These are phyloP conservation scores for Capreolus pygargus DNA, from an alignment of 2,113 vertebrate species.

Conservation along the genomic window DNA sequence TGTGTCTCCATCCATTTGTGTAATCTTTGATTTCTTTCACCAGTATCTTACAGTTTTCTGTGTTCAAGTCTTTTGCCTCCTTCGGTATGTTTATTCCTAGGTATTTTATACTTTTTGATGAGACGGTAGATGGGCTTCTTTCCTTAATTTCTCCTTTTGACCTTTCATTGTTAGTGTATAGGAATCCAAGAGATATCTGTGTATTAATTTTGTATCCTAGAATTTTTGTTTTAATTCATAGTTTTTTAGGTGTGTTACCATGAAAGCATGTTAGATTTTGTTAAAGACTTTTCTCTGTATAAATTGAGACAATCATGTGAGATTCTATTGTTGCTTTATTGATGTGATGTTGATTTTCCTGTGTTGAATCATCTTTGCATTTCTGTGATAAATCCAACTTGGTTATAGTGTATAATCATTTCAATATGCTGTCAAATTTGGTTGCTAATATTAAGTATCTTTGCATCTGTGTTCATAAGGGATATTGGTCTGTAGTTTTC, in stretches of 20 bases:
- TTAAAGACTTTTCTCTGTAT: not conserved
- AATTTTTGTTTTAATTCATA: not conserved
- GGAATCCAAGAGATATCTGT: not conserved
- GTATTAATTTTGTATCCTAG: not conserved
- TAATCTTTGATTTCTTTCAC: not conserved
- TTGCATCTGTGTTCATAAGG: not conserved
- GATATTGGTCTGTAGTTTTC: not conserved
- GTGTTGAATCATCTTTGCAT: not conserved
- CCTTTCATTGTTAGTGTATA: not conserved
- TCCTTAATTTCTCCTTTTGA: not conserved
- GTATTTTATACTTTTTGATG: not conserved
- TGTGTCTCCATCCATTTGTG: not conserved
- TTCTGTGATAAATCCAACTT: not conserved
- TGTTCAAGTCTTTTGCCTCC: not conserved
- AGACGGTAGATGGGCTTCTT: not conserved
- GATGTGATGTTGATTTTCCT: not conserved
- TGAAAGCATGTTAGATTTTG: not conserved
- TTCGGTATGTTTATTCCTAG: not conserved
- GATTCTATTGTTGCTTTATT: not conserved
- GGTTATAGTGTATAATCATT: not conserved
- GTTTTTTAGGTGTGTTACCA: not conserved
- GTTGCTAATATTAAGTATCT: not conserved
- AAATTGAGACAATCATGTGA: not conserved
- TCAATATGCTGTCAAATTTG: not conserved
- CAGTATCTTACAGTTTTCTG: not conserved